Percentiles rank a stretch among this genome's conserved stretches.
Evolutionary conservation across 2,888 invertebrate species (phyloP).

Genomic region (Ormyrus nitidulus): DNA sequence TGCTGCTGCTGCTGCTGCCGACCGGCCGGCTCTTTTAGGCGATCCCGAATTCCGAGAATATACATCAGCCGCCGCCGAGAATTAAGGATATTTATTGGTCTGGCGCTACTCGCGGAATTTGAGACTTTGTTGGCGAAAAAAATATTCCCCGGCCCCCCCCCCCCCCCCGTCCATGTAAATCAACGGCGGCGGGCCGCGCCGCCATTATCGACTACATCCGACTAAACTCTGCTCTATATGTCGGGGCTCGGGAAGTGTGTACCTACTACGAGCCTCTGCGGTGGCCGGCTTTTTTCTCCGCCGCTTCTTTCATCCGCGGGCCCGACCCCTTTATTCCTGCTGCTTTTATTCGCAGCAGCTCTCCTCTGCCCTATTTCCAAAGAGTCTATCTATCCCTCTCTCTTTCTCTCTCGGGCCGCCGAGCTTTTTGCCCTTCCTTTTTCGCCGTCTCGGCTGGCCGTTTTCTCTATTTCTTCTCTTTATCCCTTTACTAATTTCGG

Average conservation of each 20-base stretch:
- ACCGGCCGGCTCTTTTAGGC: background rate
- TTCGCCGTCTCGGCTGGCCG: background rate
- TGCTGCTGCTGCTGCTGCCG: too few relatives aligned
- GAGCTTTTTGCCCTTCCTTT: conserved; percentile 5
- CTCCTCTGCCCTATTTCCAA: conserved; percentile 38
- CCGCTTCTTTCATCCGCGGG: conserved; percentile 22
- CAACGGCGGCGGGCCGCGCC: conserved; percentile 6
- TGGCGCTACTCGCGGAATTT: conserved; percentile 69
- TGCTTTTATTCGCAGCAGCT: conserved; percentile 32
- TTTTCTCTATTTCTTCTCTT: too few relatives aligned
- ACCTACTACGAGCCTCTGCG: too few relatives aligned
- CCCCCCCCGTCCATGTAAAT: conserved; percentile 41
- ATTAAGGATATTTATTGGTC: conserved; percentile 73
- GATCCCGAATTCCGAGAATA: conserved; percentile 67
- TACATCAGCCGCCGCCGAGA: conserved; percentile 62
- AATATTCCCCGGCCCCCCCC: conserved; percentile 11
- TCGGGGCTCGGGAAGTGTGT: too few relatives aligned
- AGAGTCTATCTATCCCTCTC: conserved; percentile 4
- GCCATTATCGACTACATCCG: conserved; percentile 22
- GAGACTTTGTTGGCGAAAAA: conserved; percentile 65
- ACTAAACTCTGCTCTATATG: background rate
- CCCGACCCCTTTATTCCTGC: conserved; percentile 32
- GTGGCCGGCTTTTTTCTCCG: background rate
- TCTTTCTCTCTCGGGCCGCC: too few relatives aligned
- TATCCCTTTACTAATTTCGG: too few relatives aligned